A percentile compares a stretch with the other conserved stretches of the same genome.
These are phyloP conservation scores for Melanerpes aurifrons DNA, from an alignment of 2,113 vertebrate species.

Conservation along the genomic window DNA sequence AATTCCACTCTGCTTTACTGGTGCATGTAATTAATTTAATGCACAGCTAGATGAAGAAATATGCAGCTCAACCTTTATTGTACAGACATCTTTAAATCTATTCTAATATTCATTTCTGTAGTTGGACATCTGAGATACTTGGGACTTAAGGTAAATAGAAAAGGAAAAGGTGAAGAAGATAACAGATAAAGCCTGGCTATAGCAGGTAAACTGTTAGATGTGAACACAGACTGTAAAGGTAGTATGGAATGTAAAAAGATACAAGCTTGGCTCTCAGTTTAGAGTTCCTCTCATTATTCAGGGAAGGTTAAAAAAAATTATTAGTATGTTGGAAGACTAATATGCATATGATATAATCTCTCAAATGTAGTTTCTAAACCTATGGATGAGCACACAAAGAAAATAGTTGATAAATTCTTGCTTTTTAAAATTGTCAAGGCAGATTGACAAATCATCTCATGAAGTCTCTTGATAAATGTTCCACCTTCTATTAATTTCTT, in stretches of 20 bases:
- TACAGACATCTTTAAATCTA: not conserved
- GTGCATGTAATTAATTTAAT: not conserved
- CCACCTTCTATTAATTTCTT: not conserved
- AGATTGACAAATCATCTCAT: not conserved
- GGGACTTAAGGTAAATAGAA: not conserved
- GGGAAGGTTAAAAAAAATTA: not conserved
- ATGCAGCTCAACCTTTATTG: not conserved
- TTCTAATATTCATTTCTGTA: not conserved
- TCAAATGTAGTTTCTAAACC: not conserved
- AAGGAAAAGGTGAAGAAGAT: not conserved
- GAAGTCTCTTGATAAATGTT: not conserved
- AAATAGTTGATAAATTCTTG: not conserved
- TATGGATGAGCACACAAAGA: not conserved
- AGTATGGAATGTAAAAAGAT: not conserved
- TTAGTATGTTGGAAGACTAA: not conserved
- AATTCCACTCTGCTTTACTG: not conserved
- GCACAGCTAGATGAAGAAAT: not conserved
- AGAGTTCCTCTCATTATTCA: not conserved
- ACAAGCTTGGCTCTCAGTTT: not conserved
- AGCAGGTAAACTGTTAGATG: not conserved
- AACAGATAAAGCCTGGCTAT: not conserved
- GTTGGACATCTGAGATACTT: not conserved
- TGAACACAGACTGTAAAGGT: not conserved
- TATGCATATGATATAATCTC: not conserved
- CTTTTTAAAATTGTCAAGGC: not conserved